A percentile compares a stretch with the other conserved stretches of the same genome.
phyloP scores from a whole-genome alignment of 2,113 vertebrate genomes.

The Petrocephalus microphthalmus region DNA sequence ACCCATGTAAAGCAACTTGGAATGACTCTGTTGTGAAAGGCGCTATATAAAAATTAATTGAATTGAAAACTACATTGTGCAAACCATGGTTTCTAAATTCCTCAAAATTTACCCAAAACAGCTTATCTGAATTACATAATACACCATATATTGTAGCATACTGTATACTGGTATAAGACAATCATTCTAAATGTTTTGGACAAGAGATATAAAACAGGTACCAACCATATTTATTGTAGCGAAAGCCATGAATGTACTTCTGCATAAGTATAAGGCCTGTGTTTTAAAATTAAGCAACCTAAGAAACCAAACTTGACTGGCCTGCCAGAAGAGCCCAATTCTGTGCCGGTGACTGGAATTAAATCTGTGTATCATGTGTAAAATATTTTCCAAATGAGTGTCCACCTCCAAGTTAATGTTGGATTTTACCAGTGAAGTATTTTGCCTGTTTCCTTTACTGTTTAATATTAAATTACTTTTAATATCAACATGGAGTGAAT shows the following conservation, averaged over 20 bases:
- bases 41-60: background rate
- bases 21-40: background rate
- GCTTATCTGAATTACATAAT: background rate
- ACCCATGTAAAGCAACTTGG: background rate
- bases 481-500: too few relatives aligned
- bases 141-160: background rate
- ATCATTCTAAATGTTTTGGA: too few relatives aligned
- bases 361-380: background rate
- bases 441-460: too few relatives aligned
- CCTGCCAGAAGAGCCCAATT: background rate
- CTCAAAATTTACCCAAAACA: background rate
- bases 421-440: too few relatives aligned
- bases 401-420: background rate
- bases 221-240: too few relatives aligned
- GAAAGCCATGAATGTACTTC: too few relatives aligned
- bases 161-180: background rate
- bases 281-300: background rate
- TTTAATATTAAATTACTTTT: too few relatives aligned
- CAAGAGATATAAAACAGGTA: too few relatives aligned
- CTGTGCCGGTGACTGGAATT: background rate
- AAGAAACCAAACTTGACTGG: background rate
- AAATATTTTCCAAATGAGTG: background rate
- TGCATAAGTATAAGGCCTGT: background rate
- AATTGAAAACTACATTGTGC: background rate
- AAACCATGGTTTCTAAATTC: background rate